These are phyloP conservation scores for Acanthoscelides obtectus DNA, from an alignment of 2,888 invertebrate species.

Conservation along the genomic window DNA sequence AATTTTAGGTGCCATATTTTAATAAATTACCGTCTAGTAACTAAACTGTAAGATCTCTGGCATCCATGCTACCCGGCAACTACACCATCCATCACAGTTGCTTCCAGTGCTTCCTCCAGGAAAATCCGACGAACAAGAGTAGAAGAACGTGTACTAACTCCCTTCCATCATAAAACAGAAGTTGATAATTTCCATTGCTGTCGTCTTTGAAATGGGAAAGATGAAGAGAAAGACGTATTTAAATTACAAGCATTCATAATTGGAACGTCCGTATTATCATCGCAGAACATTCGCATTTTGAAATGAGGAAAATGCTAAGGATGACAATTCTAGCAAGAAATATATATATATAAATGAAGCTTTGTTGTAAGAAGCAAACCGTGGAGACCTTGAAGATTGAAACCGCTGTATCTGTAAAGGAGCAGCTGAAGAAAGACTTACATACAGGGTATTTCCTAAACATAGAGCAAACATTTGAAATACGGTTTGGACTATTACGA, in stretches of 20 bases:
- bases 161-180: neutral
- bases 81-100: neutral
- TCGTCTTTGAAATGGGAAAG: neutral
- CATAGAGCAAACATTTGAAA: too few relatives aligned
- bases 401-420: neutral
- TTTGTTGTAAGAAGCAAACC: neutral
- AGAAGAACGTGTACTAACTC: neutral
- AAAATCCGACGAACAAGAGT: neutral
- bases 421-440: too few relatives aligned
- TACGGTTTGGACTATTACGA: too few relatives aligned
- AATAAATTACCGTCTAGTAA: too few relatives aligned
- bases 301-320: neutral
- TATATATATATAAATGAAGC: neutral
- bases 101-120: neutral
- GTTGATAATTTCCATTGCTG: neutral
- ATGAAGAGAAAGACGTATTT: neutral
- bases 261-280: neutral
- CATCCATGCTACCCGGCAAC: neutral
- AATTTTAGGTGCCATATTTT: too few relatives aligned
- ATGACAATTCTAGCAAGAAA: neutral
- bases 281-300: neutral
- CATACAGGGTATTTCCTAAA: too few relatives aligned
- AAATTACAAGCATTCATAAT: neutral
- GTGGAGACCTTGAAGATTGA: neutral
- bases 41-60: neutral